Base-by-base conservation (phyloP, 2,797 vertebrate species). In the Sebastes cheni region DNA sequence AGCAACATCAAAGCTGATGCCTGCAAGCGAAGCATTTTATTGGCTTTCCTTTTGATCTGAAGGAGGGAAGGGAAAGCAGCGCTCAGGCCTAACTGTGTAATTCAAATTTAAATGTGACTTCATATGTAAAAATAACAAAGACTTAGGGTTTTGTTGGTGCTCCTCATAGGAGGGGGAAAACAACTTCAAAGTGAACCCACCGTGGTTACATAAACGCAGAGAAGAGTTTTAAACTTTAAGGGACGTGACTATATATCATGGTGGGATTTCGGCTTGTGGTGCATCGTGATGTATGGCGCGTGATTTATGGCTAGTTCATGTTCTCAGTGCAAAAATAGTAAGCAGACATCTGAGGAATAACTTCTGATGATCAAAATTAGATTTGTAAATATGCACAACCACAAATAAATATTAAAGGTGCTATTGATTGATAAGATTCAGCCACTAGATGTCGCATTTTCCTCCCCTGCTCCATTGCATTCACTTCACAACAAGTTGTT, bases 21-120 rank as follows among this genome's bases (percentile, higher is more conserved):
- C 93, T 92, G 89, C 88, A 87, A 94, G 93, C 84, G 65, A 92
- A 90, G 89, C 81, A 84, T 92, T 91, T 93, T 91, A 94, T 94
- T 95, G 89, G 87, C 72, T 91, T 93, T 93, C 85, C 93, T 94
- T 96, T 96, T 96, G 95, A 96, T 96, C 93, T 96, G 89, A 83
- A 94, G 85, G 86, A 88, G 83, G 80, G 80, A 84, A 46, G 77
- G 67, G 54, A 83, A 83, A 82, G 72, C 34, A 87, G 80, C 77
- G 83, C 85, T 89, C 76, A 6, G 80, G 81, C 89, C 83, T 91
- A 88, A 92, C 93, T 81, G 81, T 89, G 84, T 92, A 93, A 93
- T 93, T 94, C 71, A 93, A 93, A 94, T 94, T 93, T 83, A 87
- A 89, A 92, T 91, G 83, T 87, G 88, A 89, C 87, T 89, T 85